These are phyloP conservation scores for Prionailurus viverrinus DNA, from an alignment of 2,113 vertebrate genomes.

Conservation along the genomic window DNA sequence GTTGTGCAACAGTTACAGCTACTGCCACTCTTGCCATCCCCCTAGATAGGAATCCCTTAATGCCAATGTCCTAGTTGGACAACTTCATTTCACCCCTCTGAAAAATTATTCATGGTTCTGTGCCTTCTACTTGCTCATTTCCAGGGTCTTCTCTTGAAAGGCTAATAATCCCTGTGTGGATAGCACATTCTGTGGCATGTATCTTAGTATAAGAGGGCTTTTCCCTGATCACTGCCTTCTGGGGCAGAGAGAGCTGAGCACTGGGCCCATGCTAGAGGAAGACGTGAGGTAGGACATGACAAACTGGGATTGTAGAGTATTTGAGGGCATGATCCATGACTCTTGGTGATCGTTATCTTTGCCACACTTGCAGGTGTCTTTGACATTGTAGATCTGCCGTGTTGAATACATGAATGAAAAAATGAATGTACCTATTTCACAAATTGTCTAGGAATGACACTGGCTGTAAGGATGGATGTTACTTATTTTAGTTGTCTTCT, in stretches of 20 bases:
- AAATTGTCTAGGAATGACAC: background rate
- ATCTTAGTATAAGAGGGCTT: background rate
- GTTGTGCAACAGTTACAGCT: background rate
- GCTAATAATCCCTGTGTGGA: background rate
- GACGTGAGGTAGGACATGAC: rapidly evolving
- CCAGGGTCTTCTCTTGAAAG: background rate
- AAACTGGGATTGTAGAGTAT: background rate
- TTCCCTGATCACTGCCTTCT: background rate
- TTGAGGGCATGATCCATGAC: background rate
- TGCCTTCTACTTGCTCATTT: background rate
- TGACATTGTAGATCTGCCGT: background rate
- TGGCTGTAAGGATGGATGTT: background rate
- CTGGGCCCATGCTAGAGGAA: background rate
- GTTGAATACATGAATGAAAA: background rate
- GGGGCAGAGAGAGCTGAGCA: background rate
- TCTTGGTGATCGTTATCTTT: background rate
- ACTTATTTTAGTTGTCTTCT: background rate
- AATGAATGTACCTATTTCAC: background rate
- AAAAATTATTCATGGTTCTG: background rate
- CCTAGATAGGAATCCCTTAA: background rate
- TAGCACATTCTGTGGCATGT: background rate
- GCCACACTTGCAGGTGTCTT: background rate
- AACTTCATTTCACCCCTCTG: background rate
- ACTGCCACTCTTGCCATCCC: background rate
- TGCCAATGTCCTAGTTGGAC: background rate